Conservation (phyloP, 2,888 invertebrate genomes). For the Biston betularia region DNA sequence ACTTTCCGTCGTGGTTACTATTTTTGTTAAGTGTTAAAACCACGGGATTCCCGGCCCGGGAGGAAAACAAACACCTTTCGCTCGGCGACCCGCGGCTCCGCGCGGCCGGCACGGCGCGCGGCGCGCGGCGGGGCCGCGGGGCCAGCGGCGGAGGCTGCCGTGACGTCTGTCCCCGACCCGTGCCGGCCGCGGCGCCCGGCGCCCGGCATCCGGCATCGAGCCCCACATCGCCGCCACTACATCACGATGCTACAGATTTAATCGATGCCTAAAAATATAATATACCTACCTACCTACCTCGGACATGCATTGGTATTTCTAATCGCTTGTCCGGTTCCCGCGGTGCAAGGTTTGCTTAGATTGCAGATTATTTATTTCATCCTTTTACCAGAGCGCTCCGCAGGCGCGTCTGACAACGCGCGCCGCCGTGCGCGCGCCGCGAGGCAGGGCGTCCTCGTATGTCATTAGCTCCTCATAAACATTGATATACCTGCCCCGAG, state of each 20-base stretch:
- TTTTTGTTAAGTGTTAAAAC: conserved; percentile 3
- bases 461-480: not conserved
- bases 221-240: too few species aligned
- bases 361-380: too few species aligned
- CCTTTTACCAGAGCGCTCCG: too few species aligned
- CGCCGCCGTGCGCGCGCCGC: not conserved
- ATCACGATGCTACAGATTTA: too few species aligned
- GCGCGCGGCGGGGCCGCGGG: not conserved
- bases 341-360: too few species aligned
- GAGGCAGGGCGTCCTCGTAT: not conserved
- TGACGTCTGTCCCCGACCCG: not conserved
- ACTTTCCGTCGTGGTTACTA: not conserved
- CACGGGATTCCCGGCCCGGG: conserved; percentile 3
- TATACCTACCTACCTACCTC: too few species aligned
- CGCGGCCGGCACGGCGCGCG: not conserved
- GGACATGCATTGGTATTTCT: too few species aligned
- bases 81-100: not conserved
- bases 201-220: too few species aligned
- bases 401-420: not conserved
- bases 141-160: not conserved
- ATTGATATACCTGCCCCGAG: too few species aligned
- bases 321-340: too few species aligned
- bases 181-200: not conserved
- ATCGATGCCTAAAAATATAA: too few species aligned
- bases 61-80: conserved; percentile 10